A percentile compares a stretch with the other conserved stretches of the same genome.
Conservation (phyloP, 2,888 invertebrate species). For the Buathra laborator region DNA sequence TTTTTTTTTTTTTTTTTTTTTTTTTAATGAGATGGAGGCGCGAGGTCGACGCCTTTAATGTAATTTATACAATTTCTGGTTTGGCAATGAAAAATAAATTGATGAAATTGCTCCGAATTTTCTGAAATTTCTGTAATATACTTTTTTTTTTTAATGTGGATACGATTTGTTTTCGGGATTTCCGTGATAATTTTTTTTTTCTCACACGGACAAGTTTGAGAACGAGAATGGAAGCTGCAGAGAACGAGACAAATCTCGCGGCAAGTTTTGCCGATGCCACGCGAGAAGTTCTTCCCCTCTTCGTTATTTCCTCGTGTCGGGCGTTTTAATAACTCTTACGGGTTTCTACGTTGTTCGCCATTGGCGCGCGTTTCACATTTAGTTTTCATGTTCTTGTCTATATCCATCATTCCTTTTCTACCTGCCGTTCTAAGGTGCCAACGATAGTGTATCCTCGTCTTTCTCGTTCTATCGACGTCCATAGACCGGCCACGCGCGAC, state of each 20-base stretch:
- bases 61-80: too few relatives aligned
- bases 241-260: neutral
- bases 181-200: neutral
- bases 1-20: neutral
- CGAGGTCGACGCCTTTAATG: too few relatives aligned
- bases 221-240: neutral
- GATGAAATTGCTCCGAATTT: too few relatives aligned
- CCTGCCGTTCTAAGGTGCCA: conserved; percentile 16
- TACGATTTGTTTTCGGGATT: neutral
- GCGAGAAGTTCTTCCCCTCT: neutral
- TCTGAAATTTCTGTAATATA: too few relatives aligned
- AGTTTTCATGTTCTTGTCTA: conserved; percentile 29
- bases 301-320: neutral
- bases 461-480: conserved; percentile 32
- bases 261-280: conserved; percentile 8
- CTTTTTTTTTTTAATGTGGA: too few relatives aligned
- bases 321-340: neutral
- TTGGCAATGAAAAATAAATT: too few relatives aligned
- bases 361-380: neutral
- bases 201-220: neutral
- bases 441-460: conserved; percentile 10
- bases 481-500: conserved; percentile 20
- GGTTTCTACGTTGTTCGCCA: conserved; percentile 12
- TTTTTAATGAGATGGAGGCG: neutral
- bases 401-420: conserved; percentile 22